Percentiles rank a stretch among this genome's conserved stretches.
These are phyloP conservation scores for Chelonus formosanus DNA, from an alignment of 2,888 invertebrate species.

Conservation along the genomic window DNA sequence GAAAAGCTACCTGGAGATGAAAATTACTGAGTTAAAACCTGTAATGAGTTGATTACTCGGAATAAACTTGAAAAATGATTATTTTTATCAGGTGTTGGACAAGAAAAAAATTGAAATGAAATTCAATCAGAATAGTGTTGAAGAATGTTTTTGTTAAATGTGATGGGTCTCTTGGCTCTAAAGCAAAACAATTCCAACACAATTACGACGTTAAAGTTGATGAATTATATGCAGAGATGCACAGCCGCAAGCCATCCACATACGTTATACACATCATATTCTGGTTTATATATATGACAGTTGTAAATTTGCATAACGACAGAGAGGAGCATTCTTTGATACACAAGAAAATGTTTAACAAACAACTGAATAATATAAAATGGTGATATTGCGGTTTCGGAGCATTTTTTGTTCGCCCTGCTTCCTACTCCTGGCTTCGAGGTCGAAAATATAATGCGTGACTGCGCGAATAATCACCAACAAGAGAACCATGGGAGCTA, in stretches of 20 bases:
- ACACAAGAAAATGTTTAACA: conserved; percentile 7
- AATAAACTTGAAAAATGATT: too few species aligned
- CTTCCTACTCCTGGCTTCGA: background rate
- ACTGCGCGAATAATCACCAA: conserved; percentile 11
- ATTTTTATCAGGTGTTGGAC: too few species aligned
- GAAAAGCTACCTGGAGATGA: too few species aligned
- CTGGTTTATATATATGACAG: background rate
- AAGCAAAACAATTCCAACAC: too few species aligned
- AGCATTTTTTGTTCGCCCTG: conserved; percentile 8
- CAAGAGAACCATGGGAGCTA: background rate
- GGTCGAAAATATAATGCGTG: conserved; percentile 16
- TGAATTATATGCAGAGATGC: background rate
- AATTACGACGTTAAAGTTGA: conserved; percentile 17
- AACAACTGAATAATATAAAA: conserved; percentile 22
- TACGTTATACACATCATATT: background rate
- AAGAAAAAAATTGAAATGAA: too few species aligned
- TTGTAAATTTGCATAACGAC: conserved; percentile 2
- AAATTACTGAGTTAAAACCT: too few species aligned
- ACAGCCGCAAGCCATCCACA: background rate
- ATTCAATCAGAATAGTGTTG: too few species aligned
- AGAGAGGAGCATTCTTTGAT: background rate
- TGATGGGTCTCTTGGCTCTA: too few species aligned
- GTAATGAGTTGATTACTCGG: too few species aligned
- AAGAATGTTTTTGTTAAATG: too few species aligned
- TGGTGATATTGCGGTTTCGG: conserved; percentile 21